Evolutionary conservation across 2,888 invertebrate genomes (phyloP).

Genomic region (Caenorhabditis panamensis): DNA sequence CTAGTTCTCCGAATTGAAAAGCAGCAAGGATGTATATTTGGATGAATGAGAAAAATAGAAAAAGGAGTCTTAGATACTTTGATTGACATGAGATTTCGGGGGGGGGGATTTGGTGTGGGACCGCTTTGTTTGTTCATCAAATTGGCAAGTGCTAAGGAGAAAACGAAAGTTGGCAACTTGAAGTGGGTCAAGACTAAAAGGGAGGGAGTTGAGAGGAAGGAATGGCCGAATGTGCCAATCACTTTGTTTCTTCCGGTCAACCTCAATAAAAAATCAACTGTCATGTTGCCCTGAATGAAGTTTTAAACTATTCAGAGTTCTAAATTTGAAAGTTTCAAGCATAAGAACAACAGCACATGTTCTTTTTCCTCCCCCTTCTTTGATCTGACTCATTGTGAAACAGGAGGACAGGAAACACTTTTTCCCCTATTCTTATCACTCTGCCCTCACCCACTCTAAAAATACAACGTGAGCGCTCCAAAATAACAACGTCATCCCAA

Average conservation of each 20-base stretch:
- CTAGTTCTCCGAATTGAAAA: not conserved
- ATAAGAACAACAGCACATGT: not conserved
- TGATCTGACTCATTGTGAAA: not conserved
- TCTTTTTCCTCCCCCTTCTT: too few species aligned
- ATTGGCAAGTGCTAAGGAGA: slow-evolving; percentile 10
- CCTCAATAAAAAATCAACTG: not conserved
- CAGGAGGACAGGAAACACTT: not conserved
- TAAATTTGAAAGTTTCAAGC: not conserved
- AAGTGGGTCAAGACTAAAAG: slow-evolving; percentile 25
- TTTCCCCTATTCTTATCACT: not conserved
- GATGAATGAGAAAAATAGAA: slow-evolving; percentile 10
- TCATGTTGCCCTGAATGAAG: not conserved
- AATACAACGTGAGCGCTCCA: not conserved
- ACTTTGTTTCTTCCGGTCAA: not conserved
- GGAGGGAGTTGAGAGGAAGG: not conserved
- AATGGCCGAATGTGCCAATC: not conserved
- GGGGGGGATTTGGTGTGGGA: not conserved
- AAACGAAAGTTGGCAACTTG: slow-evolving; percentile 7
- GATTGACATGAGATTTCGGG: slow-evolving; percentile 48
- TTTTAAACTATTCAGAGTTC: too few species aligned
- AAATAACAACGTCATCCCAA: not conserved
- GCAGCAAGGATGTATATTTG: not conserved
- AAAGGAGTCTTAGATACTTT: slow-evolving; percentile 26
- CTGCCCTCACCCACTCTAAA: not conserved
- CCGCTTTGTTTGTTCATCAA: slow-evolving; percentile 36